phyloP scores from a whole-genome alignment of 2,888 invertebrate genomes.

The Apamea monoglypha region DNA sequence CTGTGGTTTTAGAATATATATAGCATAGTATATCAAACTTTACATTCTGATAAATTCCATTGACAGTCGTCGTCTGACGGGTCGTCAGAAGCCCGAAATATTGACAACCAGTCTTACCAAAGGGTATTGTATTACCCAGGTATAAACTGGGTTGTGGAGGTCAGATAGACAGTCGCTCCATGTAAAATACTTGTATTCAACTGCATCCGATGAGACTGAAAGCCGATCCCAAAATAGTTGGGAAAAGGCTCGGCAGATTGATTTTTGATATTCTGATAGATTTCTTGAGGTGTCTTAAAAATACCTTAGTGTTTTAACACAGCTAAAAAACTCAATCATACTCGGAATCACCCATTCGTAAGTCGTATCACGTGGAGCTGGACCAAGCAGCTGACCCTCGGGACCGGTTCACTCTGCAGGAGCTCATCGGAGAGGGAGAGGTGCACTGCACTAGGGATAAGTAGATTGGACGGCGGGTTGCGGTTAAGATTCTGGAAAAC shows the following conservation, averaged over 20 bases:
- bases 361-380: constrained; percentile 93
- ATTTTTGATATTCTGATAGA: not conserved
- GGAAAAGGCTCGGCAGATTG: too few species aligned
- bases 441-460: constrained; percentile 93
- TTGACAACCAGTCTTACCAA: too few species aligned
- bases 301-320: too few species aligned
- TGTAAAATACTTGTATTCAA: too few species aligned
- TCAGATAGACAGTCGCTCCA: too few species aligned
- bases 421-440: constrained; percentile 95
- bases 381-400: constrained; percentile 92
- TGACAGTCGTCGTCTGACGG: too few species aligned
- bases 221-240: too few species aligned
- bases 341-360: not conserved
- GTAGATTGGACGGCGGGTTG: constrained; percentile 91
- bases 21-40: not conserved
- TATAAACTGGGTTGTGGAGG: too few species aligned
- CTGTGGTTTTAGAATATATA: not conserved
- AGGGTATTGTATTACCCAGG: too few species aligned
- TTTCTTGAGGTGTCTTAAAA: not conserved
- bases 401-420: constrained; percentile 92
- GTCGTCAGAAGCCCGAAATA: too few species aligned
- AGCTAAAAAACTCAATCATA: not conserved
- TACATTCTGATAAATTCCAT: not conserved
- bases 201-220: too few species aligned
- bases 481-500: constrained; percentile 95